Evolutionary conservation across 2,888 invertebrate species (phyloP).

Genomic region (Mayetiola destructor): DNA sequence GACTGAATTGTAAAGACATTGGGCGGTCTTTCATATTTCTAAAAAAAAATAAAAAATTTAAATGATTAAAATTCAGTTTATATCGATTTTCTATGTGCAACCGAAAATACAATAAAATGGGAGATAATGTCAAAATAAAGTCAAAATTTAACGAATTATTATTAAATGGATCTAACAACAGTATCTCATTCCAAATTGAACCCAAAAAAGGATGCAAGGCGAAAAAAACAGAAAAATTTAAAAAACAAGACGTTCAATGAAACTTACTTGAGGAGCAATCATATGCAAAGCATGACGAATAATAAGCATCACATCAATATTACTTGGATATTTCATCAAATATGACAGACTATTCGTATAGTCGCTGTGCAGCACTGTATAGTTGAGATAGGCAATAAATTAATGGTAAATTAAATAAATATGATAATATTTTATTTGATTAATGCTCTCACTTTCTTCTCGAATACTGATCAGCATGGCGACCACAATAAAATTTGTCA

Average conservation of each 20-base stretch:
- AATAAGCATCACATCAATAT: conserved; percentile 46
- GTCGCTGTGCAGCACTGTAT: conserved; percentile 44
- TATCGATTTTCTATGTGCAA: not conserved
- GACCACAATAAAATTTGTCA: conserved; percentile 55
- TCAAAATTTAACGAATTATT: no score
- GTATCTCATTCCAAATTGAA: no score
- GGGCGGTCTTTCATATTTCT: conserved; percentile 29
- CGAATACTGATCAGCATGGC: conserved; percentile 63
- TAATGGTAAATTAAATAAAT: not conserved
- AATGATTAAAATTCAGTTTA: not conserved
- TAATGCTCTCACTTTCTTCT: conserved; percentile 45
- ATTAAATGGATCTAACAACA: no score
- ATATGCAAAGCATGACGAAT: conserved; percentile 45
- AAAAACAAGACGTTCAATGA: no score
- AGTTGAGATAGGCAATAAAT: conserved; percentile 14
- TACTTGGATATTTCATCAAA: conserved; percentile 52
- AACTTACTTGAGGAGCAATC: conserved; percentile 33
- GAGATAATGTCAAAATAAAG: no score
- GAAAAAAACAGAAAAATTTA: conserved; percentile 8
- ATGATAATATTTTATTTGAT: not conserved
- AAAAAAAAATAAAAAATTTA: not conserved
- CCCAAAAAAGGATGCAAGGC: no score
- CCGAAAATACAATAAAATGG: no score
- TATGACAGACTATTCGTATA: conserved; percentile 48
- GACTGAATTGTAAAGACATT: conserved; percentile 28